A percentile compares a stretch with the other conserved stretches of the same genome.
Evolutionary conservation across 2,113 vertebrate genomes (phyloP).

Genomic region (Thryonomys swinderianus): DNA sequence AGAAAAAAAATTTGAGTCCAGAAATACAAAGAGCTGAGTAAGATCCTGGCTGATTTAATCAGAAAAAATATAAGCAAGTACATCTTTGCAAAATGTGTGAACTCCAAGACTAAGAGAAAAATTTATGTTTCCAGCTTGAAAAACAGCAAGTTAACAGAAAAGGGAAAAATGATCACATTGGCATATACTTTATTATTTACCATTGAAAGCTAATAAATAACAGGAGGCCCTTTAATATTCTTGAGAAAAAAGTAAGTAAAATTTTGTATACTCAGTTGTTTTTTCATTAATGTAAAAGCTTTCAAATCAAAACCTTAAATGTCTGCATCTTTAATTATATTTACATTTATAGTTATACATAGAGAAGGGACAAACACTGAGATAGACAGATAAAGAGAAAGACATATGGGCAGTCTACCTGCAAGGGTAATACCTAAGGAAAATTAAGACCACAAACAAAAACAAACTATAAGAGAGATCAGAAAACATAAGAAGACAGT

Average conservation of each 20-base stretch:
- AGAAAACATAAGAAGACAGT: background rate
- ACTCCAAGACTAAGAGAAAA: background rate
- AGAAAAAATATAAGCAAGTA: background rate
- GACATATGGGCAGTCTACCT: background rate
- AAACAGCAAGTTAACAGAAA: background rate
- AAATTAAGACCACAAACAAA: conserved; percentile 11
- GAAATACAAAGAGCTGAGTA: conserved; percentile 24
- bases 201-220: background rate
- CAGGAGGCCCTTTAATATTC: background rate
- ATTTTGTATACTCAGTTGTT: background rate
- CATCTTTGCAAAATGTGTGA: conserved; percentile 7
- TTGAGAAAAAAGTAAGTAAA: background rate
- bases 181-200: background rate
- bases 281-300: background rate
- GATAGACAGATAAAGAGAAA: background rate
- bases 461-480: background rate
- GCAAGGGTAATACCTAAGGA: background rate
- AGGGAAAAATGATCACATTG: background rate
- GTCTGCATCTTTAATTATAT: background rate
- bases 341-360: background rate
- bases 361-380: too few species aligned
- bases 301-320: background rate
- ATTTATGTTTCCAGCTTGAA: background rate
- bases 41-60: conserved; percentile 19
- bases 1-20: background rate